Evolutionary conservation across 2,113 vertebrate genomes (phyloP).

Genomic region (Trogon surrucura): DNA sequence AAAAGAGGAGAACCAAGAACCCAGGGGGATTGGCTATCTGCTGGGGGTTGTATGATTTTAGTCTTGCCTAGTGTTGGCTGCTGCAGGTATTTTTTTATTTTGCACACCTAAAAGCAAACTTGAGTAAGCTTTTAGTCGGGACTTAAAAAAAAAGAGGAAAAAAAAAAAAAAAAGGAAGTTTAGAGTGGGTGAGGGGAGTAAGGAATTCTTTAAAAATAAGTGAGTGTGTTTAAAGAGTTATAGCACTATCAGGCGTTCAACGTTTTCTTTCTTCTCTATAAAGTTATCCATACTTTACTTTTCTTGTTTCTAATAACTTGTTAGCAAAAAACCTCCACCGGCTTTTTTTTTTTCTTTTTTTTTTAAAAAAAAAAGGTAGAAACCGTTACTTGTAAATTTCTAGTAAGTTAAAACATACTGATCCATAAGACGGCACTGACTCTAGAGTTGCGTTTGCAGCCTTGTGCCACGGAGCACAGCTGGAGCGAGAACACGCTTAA

Average conservation of each 20-base stretch:
- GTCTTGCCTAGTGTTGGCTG: too few species aligned
- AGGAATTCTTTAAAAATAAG: background rate
- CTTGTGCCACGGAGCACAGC: fast-evolving
- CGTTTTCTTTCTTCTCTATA: fast-evolving
- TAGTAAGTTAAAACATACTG: fast-evolving
- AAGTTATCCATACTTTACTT: fast-evolving
- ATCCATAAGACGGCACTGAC: fast-evolving
- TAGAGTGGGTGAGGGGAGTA: too few species aligned
- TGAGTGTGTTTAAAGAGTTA: background rate
- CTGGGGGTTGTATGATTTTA: too few species aligned
- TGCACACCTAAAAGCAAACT: background rate
- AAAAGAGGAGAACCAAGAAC: too few species aligned
- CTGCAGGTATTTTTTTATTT: background rate
- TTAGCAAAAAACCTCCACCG: fast-evolving
- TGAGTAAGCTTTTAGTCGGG: background rate
- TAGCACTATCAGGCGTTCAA: fast-evolving
- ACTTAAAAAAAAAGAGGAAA: fast-evolving
- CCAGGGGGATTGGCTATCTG: background rate
- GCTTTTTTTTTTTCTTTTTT: fast-evolving
- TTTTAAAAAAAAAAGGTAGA: background rate
- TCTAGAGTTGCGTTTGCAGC: fast-evolving
- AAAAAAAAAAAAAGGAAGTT: too few species aligned
- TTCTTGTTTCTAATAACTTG: too few species aligned
- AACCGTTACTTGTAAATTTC: fast-evolving
- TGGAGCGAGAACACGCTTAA: fast-evolving